A percentile compares a stretch with the other conserved stretches of the same genome.
phyloP scores from a whole-genome alignment of 2,888 invertebrate genomes.

The Didymodactylos carnosus region DNA sequence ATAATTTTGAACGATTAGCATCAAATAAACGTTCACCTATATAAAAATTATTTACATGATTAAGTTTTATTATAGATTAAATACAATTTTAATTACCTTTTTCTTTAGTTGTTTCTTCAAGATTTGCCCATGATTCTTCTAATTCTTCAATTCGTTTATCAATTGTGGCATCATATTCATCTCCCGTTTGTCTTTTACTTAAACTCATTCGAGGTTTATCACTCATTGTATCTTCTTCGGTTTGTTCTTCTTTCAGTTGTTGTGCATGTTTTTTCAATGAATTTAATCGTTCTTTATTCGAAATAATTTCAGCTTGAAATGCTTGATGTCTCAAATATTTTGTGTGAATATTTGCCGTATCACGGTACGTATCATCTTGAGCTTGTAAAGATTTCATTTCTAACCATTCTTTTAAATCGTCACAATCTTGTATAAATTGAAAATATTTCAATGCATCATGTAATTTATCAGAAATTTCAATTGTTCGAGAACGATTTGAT shows the following conservation, averaged over 20 bases:
- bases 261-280: constrained; percentile 8
- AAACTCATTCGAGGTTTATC: no score
- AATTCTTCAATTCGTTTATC: constrained; percentile 46
- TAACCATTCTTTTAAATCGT: constrained; percentile 75
- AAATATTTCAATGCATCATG: constrained; percentile 83
- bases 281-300: constrained; percentile 43
- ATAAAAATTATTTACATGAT: no score
- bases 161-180: background rate
- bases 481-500: background rate
- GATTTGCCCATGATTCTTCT: constrained; percentile 52
- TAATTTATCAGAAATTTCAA: constrained; percentile 43
- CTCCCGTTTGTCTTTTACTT: no score
- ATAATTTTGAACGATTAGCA: constrained; percentile 54
- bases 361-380: constrained; percentile 85
- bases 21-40: constrained; percentile 89
- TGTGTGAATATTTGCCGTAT: constrained; percentile 94
- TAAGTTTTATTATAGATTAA: no score
- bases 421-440: constrained; percentile 55
- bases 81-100: no score
- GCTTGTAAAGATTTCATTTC: constrained; percentile 96
- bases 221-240: background rate
- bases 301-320: constrained; percentile 93
- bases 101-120: constrained; percentile 62
- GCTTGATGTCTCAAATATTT: constrained; percentile 99
- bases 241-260: background rate